Conservation (phyloP, 2,797 vertebrate species). For the Falco concolor region DNA sequence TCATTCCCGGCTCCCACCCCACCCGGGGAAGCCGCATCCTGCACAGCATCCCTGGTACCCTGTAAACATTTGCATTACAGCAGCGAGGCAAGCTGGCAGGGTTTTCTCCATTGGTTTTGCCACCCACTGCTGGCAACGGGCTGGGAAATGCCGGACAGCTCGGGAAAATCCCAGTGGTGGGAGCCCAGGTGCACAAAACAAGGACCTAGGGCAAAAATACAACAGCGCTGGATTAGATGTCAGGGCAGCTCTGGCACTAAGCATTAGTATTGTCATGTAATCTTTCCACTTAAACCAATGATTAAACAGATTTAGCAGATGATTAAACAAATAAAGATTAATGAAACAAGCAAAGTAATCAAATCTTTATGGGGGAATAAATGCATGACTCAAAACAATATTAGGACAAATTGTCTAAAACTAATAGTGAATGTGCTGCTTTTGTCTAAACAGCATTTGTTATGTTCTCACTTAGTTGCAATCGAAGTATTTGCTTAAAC, state of each 20-base stretch:
- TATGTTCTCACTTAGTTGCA: constrained; percentile 34
- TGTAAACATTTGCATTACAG: accelerated
- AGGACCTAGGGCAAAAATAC: background rate
- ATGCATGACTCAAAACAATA: constrained; percentile 71
- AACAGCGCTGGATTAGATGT: background rate
- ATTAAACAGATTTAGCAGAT: constrained; percentile 79
- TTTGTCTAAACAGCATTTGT: constrained; percentile 64
- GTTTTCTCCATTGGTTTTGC: accelerated
- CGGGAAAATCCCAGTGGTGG: background rate
- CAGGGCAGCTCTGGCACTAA: background rate
- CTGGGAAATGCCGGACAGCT: background rate
- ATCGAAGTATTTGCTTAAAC: constrained; percentile 72
- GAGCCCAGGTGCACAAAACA: background rate
- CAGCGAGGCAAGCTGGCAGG: background rate
- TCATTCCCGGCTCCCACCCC: background rate
- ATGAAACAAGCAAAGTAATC: constrained; percentile 77
- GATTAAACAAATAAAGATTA: constrained; percentile 81
- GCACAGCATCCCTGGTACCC: accelerated
- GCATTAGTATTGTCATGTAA: constrained; percentile 59
- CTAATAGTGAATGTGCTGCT: constrained; percentile 45
- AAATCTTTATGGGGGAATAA: constrained; percentile 74
- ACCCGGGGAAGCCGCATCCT: background rate
- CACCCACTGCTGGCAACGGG: background rate
- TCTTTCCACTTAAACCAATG: constrained; percentile 74
- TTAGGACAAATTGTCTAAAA: constrained; percentile 75